Evolutionary conservation across 2,113 vertebrate species (phyloP).

Genomic region (Proteles cristata): DNA sequence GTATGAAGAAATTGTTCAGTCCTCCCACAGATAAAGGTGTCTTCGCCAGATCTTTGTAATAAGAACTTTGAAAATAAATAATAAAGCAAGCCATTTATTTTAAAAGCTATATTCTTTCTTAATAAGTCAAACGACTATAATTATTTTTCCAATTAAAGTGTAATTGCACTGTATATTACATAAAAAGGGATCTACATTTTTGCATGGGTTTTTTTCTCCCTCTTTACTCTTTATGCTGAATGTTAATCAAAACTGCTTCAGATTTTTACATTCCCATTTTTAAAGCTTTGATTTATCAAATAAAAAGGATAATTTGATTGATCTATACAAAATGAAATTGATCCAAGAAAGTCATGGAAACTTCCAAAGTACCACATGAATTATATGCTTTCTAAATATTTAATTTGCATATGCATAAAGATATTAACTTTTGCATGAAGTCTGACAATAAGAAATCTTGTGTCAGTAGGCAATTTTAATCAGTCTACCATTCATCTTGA

Average conservation of each 20-base stretch:
- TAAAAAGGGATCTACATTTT: slow-evolving; percentile 16
- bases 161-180: slow-evolving; percentile 7
- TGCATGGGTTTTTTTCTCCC: neutral
- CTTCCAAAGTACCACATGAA: slow-evolving; percentile 12
- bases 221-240: slow-evolving; percentile 20
- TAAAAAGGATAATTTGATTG: slow-evolving; percentile 26
- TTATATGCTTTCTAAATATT: slow-evolving; percentile 35
- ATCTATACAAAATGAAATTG: slow-evolving; percentile 16
- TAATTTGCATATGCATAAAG: slow-evolving; percentile 38
- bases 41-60: slow-evolving; percentile 52
- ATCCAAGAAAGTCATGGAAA: slow-evolving; percentile 8
- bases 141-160: slow-evolving; percentile 61
- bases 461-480: slow-evolving; percentile 26
- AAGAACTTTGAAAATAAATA: slow-evolving; percentile 56
- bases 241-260: slow-evolving; percentile 54
- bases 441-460: slow-evolving; percentile 50
- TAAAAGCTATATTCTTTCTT: slow-evolving; percentile 53
- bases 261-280: slow-evolving; percentile 33
- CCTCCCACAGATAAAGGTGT: neutral
- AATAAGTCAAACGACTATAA: slow-evolving; percentile 52
- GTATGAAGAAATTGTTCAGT: neutral
- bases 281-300: slow-evolving; percentile 22
- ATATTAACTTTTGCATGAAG: slow-evolving; percentile 6
- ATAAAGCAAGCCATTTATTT: slow-evolving; percentile 49
- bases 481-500: slow-evolving; percentile 55